A percentile compares a stretch with the other conserved stretches of the same genome.
phyloP scores from a whole-genome alignment of 2,113 vertebrate genomes.

The Bambusicola thoracicus region DNA sequence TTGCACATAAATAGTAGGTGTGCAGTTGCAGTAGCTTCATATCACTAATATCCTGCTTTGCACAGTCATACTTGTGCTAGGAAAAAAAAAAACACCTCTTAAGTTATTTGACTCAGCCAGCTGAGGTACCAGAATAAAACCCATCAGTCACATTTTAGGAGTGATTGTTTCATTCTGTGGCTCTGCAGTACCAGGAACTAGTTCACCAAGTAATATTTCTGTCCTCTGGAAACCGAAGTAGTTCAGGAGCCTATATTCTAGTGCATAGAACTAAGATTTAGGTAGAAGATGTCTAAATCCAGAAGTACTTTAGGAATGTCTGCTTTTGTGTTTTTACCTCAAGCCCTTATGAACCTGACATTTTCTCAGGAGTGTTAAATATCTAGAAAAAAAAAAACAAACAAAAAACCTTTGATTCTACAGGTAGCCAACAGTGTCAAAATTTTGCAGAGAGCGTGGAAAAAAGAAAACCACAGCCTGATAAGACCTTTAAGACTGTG shows the following conservation, averaged over 20 bases:
- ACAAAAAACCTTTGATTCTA: neutral
- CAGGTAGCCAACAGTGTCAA: neutral
- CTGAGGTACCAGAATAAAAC: neutral
- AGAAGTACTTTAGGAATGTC: neutral
- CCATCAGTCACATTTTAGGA: neutral
- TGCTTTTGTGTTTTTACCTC: neutral
- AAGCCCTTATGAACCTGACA: neutral
- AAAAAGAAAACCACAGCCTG: neutral
- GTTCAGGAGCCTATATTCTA: neutral
- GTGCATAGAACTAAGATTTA: neutral
- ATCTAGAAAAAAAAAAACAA: neutral
- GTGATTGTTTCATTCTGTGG: neutral
- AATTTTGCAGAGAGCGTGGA: neutral
- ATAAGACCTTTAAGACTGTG: neutral
- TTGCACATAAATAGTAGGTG: neutral
- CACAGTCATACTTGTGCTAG: neutral
- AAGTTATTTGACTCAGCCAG: neutral
- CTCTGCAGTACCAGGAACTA: neutral
- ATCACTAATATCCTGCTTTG: neutral
- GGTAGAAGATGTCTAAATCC: neutral
- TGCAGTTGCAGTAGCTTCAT: neutral
- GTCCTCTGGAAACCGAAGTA: neutral
- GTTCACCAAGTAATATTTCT: neutral
- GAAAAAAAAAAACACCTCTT: neutral
- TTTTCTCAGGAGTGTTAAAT: neutral